Conservation (phyloP, 1,140 invertebrate genomes). For the Calosoma granatense region DNA sequence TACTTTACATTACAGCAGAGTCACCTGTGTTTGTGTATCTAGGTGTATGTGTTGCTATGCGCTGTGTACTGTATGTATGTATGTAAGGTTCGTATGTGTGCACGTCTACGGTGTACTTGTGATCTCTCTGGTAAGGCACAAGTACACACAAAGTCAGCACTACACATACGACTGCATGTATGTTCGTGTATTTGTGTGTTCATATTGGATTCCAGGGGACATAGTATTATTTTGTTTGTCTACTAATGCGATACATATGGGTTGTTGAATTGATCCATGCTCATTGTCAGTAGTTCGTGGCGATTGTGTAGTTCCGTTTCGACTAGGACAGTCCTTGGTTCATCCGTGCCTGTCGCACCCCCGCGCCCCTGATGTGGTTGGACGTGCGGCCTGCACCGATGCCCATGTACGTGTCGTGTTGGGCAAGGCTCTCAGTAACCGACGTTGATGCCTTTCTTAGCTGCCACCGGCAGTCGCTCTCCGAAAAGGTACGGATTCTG, state of each 20-base stretch:
- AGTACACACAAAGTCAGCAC: background rate
- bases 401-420: background rate
- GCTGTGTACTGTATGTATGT: too few relatives aligned
- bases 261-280: background rate
- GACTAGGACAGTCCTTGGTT: background rate
- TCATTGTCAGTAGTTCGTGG: background rate
- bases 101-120: background rate
- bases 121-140: background rate
- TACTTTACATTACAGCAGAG: too few relatives aligned
- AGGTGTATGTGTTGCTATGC: too few relatives aligned
- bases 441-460: slow-evolving; percentile 74
- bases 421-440: background rate
- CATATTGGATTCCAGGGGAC: too few relatives aligned
- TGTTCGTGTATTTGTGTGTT: background rate
- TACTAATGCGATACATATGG: background rate
- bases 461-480: slow-evolving; percentile 74
- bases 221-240: too few relatives aligned
- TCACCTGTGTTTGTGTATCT: background rate
- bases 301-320: background rate
- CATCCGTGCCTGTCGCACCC: background rate
- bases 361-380: background rate
- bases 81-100: too few relatives aligned
- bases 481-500: slow-evolving; percentile 67
- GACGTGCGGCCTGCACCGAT: background rate
- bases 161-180: background rate